Conservation (phyloP, 2,113 vertebrate species). For the Lates calcarifer region DNA sequence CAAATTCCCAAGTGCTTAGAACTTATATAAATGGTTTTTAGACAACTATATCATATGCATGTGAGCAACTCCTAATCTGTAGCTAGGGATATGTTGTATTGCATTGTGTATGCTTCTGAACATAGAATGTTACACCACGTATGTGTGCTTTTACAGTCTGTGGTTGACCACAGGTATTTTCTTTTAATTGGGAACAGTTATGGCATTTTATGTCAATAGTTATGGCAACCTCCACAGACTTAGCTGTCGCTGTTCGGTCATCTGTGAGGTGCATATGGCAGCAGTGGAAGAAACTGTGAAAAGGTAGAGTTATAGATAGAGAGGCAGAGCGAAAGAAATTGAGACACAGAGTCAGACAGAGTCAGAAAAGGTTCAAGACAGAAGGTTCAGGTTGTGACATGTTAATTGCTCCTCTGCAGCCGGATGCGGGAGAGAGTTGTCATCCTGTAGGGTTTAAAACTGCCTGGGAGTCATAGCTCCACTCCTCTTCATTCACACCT, state of each 20-base stretch:
- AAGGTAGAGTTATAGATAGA: constrained; percentile 2
- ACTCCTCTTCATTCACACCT: constrained; percentile 57
- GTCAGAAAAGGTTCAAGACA: constrained; percentile 35
- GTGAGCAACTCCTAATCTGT: constrained; percentile 18
- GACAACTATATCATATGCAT: constrained; percentile 23
- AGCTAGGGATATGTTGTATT: not conserved
- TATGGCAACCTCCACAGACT: constrained; percentile 30
- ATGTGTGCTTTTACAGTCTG: constrained; percentile 1
- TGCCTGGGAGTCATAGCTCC: constrained; percentile 43
- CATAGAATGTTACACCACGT: not conserved
- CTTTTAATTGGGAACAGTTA: constrained; percentile 67
- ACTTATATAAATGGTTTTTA: constrained; percentile 32
- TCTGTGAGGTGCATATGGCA: constrained; percentile 3
- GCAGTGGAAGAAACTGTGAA: constrained; percentile 24
- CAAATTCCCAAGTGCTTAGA: constrained; percentile 27
- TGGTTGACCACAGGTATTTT: constrained; percentile 52
- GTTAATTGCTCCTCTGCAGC: constrained; percentile 79
- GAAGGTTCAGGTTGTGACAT: constrained; percentile 75
- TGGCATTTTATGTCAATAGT: constrained; percentile 66
- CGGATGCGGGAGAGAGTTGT: constrained; percentile 60
- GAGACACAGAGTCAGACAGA: constrained; percentile 34
- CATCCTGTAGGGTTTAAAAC: constrained; percentile 56
- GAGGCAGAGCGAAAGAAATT: constrained; percentile 28
- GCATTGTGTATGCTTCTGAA: not conserved
- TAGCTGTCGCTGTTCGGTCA: constrained; percentile 6